Conservation (phyloP, 1,140 invertebrate genomes). For the Lordiphosa clarofinis region DNA sequence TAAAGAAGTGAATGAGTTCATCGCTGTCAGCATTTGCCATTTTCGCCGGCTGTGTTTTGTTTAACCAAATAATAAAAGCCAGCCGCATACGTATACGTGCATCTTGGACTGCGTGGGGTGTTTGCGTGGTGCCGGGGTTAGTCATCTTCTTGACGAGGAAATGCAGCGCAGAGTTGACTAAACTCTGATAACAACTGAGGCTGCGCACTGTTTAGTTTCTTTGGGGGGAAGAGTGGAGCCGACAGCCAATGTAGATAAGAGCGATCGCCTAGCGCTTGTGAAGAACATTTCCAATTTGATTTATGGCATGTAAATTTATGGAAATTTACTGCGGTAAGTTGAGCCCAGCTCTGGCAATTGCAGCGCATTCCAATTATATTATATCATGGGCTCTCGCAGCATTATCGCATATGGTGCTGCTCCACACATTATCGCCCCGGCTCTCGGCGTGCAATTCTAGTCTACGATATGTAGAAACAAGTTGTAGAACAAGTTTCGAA, state of each 20-base stretch:
- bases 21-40: slow-evolving; percentile 54
- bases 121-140: slow-evolving; percentile 32
- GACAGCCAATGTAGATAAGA: slow-evolving; percentile 55
- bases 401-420: slow-evolving; percentile 68
- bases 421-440: slow-evolving; percentile 51
- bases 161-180: slow-evolving; percentile 62
- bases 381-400: slow-evolving; percentile 69
- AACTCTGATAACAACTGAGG: slow-evolving; percentile 55
- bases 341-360: slow-evolving; percentile 32
- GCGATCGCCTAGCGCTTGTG: slow-evolving; percentile 28
- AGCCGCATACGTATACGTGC: slow-evolving; percentile 21
- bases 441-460: slow-evolving; percentile 47
- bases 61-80: slow-evolving; percentile 48
- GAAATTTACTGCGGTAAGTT: slow-evolving; percentile 64
- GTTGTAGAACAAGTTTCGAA: slow-evolving; percentile 70
- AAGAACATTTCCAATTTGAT: slow-evolving; percentile 73
- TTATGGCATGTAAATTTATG: slow-evolving; percentile 75
- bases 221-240: slow-evolving; percentile 12
- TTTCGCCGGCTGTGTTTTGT: slow-evolving; percentile 50
- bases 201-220: slow-evolving; percentile 58
- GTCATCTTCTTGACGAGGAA: slow-evolving; percentile 54
- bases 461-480: slow-evolving; percentile 69
- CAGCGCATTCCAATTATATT: slow-evolving; percentile 72
- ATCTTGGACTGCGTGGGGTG: slow-evolving; percentile 51
- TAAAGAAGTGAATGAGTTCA: slow-evolving; percentile 70